Conservation (phyloP, 2,888 invertebrate genomes). For the Balanococcus diminutus region DNA sequence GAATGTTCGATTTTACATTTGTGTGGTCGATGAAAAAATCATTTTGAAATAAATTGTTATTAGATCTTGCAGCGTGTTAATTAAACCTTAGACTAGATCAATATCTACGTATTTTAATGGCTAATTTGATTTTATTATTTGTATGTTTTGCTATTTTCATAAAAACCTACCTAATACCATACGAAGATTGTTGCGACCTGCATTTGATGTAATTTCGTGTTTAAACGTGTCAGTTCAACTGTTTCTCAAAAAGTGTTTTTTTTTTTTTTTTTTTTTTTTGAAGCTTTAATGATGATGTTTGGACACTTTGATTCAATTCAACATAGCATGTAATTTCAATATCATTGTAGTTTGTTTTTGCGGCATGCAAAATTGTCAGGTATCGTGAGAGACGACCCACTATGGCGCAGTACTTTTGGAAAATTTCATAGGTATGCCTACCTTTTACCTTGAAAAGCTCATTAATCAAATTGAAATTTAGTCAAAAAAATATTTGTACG, state of each 20-base stretch:
- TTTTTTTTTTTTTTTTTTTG: not conserved
- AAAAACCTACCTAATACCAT: not conserved
- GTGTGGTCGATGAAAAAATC: not conserved
- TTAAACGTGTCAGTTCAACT: not conserved
- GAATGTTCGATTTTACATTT: not conserved
- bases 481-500: not conserved
- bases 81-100: too few relatives aligned
- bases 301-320: not conserved
- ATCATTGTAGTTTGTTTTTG: not conserved
- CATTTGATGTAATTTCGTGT: not conserved
- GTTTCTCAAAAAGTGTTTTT: not conserved
- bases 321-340: not conserved
- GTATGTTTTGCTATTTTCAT: not conserved
- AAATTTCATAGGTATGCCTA: not conserved
- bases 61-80: not conserved
- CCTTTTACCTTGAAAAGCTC: not conserved
- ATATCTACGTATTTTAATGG: not conserved
- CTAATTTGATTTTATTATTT: not conserved
- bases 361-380: not conserved
- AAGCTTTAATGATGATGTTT: not conserved
- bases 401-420: not conserved
- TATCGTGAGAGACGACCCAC: not conserved
- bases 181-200: not conserved
- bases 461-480: not conserved
- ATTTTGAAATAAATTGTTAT: not conserved